Evolutionary conservation across 2,113 vertebrate species (phyloP), one percentile per base, ranked within the genome.

Genomic region (Numida meleagris): DNA sequence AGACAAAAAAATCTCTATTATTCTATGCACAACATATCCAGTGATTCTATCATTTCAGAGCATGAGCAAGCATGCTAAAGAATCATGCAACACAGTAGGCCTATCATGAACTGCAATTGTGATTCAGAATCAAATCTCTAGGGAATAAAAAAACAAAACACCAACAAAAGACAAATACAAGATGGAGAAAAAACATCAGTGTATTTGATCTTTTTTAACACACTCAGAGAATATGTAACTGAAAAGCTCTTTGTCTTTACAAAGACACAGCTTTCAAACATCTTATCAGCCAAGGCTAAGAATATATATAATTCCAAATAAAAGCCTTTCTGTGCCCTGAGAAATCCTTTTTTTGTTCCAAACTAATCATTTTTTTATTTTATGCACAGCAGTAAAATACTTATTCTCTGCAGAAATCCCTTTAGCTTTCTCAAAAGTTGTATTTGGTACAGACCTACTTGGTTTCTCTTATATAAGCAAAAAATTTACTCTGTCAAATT

Each of bases 401-500:
- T 95, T 97, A 96, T 94, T 94, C 66, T 90, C 93, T 89, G 73
- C 68, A 96, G 87, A 97, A 97, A 97, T 95, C 62, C 76, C 97
- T 97, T 94, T 93, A 95, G 83, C 83, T 96, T 94, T 94, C 92
- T 94, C 95, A 94, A 96, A 95, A 96, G 93, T 38, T 71, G 45
- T 83, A 91, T 97, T 97, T 95, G 63, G 61, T 96, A 90, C 53
- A 97, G 86, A 86, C 57, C 43, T 91, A 73, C 73, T 91, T 96
- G 94, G 91, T 95, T 97, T 96, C 82, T 96, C 72, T 82, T 95
- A 93, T 91, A 90, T 40, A 82, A 95, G 84, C 67, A 98, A 97
- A 98, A 98, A 96, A 93, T 96, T 96, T 93, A 94, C 93, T 97
- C 95, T 95, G 92, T 96, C 93, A 97, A 96, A 97, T 97, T 97